phyloP scores from a whole-genome alignment of 2,888 invertebrate species.

The Portevinia maculata region DNA sequence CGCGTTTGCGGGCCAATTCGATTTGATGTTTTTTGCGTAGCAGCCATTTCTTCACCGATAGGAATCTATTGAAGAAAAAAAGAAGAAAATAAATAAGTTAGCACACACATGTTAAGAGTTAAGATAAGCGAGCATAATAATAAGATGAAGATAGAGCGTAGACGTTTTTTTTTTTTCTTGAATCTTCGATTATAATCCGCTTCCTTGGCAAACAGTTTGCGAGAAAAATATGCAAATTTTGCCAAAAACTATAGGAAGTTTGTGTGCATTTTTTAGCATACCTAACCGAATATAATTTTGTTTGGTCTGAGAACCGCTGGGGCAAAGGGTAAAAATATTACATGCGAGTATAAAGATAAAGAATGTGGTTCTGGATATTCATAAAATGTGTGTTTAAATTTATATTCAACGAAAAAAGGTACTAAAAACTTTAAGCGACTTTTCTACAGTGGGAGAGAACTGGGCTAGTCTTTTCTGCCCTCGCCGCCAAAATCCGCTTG shows the following conservation, averaged over 20 bases:
- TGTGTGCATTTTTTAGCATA: conserved; percentile 28
- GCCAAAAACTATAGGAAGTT: conserved; percentile 40
- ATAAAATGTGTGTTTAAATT: no score
- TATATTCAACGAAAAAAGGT: no score
- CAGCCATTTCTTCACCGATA: conserved; percentile 99
- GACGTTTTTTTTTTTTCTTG: conserved; percentile 12
- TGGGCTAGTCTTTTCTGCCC: no score
- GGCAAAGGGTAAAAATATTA: no score
- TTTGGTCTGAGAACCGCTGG: not conserved
- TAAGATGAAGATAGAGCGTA: not conserved
- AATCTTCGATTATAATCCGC: conserved; percentile 39
- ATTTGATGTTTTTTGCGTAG: conserved; percentile 98
- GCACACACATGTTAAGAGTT: conserved; percentile 40
- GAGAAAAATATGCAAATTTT: conserved; percentile 55
- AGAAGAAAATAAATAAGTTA: conserved; percentile 50
- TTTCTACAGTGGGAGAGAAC: no score
- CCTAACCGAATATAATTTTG: not conserved
- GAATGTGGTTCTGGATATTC: no score
- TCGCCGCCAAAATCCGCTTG: no score
- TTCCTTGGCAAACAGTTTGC: conserved; percentile 24
- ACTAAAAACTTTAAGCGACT: no score
- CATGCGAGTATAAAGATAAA: no score
- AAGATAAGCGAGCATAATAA: conserved; percentile 41
- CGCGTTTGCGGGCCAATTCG: conserved; percentile 96
- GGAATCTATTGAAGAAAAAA: conserved; percentile 87